Evolutionary conservation across 64 coral and sea anemone species (phyloP).

Genomic region (Montipora capricornis): DNA sequence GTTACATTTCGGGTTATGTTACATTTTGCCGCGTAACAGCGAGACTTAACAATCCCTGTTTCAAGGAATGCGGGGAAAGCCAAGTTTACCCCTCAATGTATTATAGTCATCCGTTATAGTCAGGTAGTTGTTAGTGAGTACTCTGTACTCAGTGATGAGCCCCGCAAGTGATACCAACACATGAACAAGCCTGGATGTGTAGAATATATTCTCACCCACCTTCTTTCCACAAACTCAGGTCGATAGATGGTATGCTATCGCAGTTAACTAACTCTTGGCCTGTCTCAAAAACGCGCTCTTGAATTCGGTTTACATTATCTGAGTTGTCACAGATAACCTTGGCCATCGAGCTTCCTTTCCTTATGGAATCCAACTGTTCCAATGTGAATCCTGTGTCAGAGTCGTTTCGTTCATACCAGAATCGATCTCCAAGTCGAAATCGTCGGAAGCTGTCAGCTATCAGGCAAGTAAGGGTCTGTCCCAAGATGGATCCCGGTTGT

Average conservation of each 20-base stretch:
- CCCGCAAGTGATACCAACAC: too few relatives aligned
- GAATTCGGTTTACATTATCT: not conserved
- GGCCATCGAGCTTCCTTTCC: not conserved
- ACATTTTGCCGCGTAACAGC: too few relatives aligned
- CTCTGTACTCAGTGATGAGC: too few relatives aligned
- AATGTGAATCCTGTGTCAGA: slow-evolving; percentile 1
- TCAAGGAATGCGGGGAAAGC: too few relatives aligned
- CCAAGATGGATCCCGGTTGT: slow-evolving; percentile 1
- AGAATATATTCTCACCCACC: not conserved
- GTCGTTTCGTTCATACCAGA: slow-evolving; percentile 23
- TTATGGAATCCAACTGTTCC: slow-evolving; percentile 16
- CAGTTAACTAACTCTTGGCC: not conserved
- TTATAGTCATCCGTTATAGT: too few relatives aligned
- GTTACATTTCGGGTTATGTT: too few relatives aligned
- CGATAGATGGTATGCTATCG: slow-evolving; percentile 11
- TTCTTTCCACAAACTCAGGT: slow-evolving; percentile 40
- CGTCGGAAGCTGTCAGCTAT: not conserved
- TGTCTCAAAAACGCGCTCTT: slow-evolving; percentile 2
- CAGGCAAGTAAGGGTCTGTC: slow-evolving; percentile 7
- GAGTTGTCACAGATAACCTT: slow-evolving; percentile 28
- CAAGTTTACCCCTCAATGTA: too few relatives aligned
- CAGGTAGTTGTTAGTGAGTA: too few relatives aligned
- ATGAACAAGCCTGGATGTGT: too few relatives aligned
- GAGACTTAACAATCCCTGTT: too few relatives aligned
- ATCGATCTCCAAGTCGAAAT: slow-evolving; percentile 5